Base-by-base conservation (phyloP, 2,888 invertebrate genomes). In the Clistopyga incitator region DNA sequence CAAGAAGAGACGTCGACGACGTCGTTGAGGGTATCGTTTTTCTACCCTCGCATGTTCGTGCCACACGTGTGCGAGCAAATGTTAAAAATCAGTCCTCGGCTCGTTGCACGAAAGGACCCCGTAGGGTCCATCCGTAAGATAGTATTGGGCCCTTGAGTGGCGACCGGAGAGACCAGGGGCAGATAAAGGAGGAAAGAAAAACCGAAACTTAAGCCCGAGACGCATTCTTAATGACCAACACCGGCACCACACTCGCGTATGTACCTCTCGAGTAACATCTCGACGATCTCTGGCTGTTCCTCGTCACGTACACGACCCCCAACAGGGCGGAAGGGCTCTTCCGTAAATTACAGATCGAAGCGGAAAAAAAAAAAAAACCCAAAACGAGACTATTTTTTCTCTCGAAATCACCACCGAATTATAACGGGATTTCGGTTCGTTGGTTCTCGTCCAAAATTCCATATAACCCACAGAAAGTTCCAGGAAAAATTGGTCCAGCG, bases 1-100 rank as follows among this genome's bases (percentile, higher is more conserved):
- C 54, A 47, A 56, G 45, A 56, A 38, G 56, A 70, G 52, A 29
- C 56, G 52, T 38, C 65, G 56, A 61, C 65, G 70, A 56, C 56
- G 64, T 68, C 79, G 74, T 79, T 50, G 52, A 61, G 52, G 78
- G 38, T 56, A 56, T 65, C 23, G 71, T 71, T 80, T 80, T 80
- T 75, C 75, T 54, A 81, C 78, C 84, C 78, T 65, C 78, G 78
- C 20, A 38, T 6, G 70, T 47, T 71, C 81, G 68, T 65, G 38
- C 68, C 86, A 82, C 82, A 77, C 87, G 86, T 87, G 88, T 84
- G 82, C 87, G 84, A 79, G 86, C 85, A 82, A 86, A 88, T 83
- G 84, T 81, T 86, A 81, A 87, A 85, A 81, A 52, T 67, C 64
- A 81, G 50, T 52, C 56, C 56, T 81, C 75, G 50, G 72, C 54